Percentiles rank a stretch among this genome's conserved stretches.
Evolutionary conservation across 2,113 vertebrate genomes (phyloP).

Genomic region (Myrmophylax atrothorax): DNA sequence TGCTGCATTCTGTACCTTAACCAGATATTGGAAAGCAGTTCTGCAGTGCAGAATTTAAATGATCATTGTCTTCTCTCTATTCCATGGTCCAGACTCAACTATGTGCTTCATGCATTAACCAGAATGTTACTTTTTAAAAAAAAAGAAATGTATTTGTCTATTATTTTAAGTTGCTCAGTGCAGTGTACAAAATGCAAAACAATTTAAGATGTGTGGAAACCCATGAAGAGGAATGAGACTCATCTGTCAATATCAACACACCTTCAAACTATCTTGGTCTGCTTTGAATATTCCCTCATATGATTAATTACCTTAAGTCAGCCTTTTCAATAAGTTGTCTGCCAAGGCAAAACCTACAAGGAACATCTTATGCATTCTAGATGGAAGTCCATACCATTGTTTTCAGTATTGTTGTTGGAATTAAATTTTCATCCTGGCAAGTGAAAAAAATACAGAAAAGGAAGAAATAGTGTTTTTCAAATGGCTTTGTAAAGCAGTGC

Average conservation of each 20-base stretch:
- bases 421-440: not conserved
- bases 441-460: not conserved
- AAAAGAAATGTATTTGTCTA: not conserved
- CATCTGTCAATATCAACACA: not conserved
- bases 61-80: not conserved
- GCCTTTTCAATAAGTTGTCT: not conserved
- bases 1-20: not conserved
- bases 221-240: not conserved
- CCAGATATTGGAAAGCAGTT: not conserved
- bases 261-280: not conserved
- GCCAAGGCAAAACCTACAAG: not conserved
- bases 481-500: not conserved
- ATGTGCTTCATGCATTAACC: not conserved
- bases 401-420: not conserved
- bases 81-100: not conserved
- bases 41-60: not conserved
- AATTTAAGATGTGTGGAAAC: not conserved
- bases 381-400: not conserved
- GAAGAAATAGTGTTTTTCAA: not conserved
- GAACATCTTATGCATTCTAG: not conserved
- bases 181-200: not conserved
- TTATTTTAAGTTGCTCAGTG: not conserved
- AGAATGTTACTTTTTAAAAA: not conserved
- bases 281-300: not conserved
- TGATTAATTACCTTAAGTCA: not conserved